Conservation (phyloP, 2,797 vertebrate genomes). For the Botia almorhae region DNA sequence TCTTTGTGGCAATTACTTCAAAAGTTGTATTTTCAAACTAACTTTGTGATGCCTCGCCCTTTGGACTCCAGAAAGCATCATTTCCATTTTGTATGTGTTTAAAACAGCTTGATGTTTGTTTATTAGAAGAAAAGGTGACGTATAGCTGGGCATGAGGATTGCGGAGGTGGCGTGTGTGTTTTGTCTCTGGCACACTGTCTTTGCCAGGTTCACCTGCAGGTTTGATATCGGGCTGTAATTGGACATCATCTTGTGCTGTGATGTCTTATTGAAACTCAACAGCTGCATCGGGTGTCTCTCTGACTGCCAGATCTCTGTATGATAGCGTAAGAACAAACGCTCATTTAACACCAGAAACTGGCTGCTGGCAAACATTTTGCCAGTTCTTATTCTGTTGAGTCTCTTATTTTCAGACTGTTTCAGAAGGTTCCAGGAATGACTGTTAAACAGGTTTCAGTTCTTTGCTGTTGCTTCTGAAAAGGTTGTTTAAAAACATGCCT, state of each 20-base stretch:
- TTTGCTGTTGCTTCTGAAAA: neutral
- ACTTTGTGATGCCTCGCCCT: slow-evolving; percentile 72
- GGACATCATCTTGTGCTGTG: slow-evolving; percentile 57
- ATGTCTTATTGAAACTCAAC: slow-evolving; percentile 64
- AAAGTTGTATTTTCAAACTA: slow-evolving; percentile 77
- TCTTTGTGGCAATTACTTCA: slow-evolving; percentile 85
- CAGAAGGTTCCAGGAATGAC: no score
- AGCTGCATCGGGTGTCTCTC: slow-evolving; percentile 50
- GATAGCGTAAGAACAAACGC: slow-evolving; percentile 23
- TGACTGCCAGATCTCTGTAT: slow-evolving; percentile 50
- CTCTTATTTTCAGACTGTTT: no score
- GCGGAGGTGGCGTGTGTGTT: slow-evolving; percentile 11
- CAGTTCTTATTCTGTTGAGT: slow-evolving; percentile 17
- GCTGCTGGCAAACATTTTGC: slow-evolving; percentile 11
- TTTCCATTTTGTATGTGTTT: slow-evolving; percentile 76
- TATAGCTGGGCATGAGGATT: slow-evolving; percentile 29
- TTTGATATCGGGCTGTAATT: slow-evolving; percentile 56
- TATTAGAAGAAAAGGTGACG: slow-evolving; percentile 54
- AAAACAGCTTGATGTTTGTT: slow-evolving; percentile 65
- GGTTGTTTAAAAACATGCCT: neutral
- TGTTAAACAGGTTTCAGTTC: no score
- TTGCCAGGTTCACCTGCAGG: slow-evolving; percentile 38
- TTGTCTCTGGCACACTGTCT: slow-evolving; percentile 49
- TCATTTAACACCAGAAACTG: slow-evolving; percentile 14
- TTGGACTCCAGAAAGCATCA: slow-evolving; percentile 72